A percentile compares a stretch with the other conserved stretches of the same genome.
These are phyloP conservation scores for Procambarus virginalis DNA, from an alignment of 1,140 invertebrate genomes.

Conservation along the genomic window DNA sequence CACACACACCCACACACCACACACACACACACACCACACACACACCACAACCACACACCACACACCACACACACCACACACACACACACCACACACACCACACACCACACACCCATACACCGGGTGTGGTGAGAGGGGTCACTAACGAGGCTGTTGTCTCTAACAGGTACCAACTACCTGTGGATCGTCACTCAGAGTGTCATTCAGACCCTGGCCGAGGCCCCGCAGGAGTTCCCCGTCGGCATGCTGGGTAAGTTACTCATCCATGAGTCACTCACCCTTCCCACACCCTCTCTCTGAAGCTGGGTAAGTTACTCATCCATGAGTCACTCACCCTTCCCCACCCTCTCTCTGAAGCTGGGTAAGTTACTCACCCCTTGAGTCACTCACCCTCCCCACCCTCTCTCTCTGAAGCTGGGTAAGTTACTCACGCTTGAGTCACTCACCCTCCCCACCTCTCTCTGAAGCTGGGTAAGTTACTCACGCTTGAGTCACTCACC, in stretches of 20 bases:
- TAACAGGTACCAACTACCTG: slow-evolving; percentile 85
- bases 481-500: no score
- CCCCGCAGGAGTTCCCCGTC: slow-evolving; percentile 88
- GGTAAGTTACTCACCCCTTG: neutral
- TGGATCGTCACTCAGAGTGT: slow-evolving; percentile 97
- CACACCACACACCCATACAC: no score
- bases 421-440: no score
- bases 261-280: neutral
- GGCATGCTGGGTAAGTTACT: slow-evolving; percentile 89
- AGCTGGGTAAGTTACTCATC: neutral
- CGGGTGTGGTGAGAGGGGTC: no score
- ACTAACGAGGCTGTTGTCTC: neutral
- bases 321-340: neutral
- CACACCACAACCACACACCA: no score
- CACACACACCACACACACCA: no score
- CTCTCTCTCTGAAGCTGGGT: neutral
- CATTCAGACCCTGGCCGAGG: slow-evolving; percentile 81
- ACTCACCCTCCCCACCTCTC: no score
- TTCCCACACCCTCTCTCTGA: neutral
- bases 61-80: no score
- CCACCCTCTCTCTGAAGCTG: no score
- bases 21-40: no score
- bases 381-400: neutral
- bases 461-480: no score
- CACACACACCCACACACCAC: no score